A percentile compares a stretch with the other conserved stretches of the same genome.
Evolutionary conservation across 2,113 vertebrate species (phyloP).

Genomic region (Artemisiospiza belli): DNA sequence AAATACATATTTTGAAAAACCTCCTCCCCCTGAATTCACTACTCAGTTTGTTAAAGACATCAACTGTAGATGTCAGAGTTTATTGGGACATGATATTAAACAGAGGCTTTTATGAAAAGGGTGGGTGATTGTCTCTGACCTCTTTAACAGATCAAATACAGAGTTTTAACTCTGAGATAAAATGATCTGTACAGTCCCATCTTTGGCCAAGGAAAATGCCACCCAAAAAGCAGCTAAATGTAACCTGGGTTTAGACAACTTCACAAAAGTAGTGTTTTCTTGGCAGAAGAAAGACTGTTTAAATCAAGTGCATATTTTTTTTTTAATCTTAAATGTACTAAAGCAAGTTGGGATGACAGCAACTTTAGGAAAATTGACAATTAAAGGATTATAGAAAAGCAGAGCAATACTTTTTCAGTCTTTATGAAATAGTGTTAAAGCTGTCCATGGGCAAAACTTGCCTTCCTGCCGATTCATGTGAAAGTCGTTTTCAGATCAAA

Average conservation of each 20-base stretch:
- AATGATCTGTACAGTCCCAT: neutral
- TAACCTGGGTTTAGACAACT: neutral
- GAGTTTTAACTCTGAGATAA: neutral
- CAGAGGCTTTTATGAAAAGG: neutral
- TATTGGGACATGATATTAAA: neutral
- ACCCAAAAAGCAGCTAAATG: neutral
- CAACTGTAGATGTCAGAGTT: neutral
- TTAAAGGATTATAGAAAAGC: neutral
- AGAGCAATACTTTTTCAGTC: neutral
- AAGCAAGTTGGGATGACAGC: neutral
- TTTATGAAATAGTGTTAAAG: neutral
- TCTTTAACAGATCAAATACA: neutral
- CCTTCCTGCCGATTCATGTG: neutral
- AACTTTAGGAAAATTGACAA: neutral
- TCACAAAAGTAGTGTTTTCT: neutral
- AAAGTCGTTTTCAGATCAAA: neutral
- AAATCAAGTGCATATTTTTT: neutral
- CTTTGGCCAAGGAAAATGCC: neutral
- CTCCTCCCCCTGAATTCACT: neutral
- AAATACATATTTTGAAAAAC: too few species aligned
- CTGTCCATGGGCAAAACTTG: neutral
- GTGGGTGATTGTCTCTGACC: neutral
- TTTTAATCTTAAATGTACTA: neutral
- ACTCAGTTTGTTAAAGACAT: neutral
- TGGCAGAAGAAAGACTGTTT: neutral